Evolutionary conservation across 2,888 invertebrate genomes (phyloP).

Genomic region (Punctoribates punctum): DNA sequence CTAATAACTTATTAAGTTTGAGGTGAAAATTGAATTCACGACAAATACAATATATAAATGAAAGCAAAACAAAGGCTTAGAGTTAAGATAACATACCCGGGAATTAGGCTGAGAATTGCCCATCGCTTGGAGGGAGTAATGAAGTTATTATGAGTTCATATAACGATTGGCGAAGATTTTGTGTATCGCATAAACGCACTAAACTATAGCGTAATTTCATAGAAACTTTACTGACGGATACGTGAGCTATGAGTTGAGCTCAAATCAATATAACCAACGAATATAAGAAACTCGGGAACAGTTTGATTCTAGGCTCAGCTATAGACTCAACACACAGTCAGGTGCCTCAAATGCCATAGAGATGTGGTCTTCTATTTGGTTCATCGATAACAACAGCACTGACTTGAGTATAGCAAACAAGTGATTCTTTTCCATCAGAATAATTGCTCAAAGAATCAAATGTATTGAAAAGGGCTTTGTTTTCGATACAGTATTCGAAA

Average conservation of each 20-base stretch:
- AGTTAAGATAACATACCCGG: background rate
- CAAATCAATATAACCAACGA: background rate
- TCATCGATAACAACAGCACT: too few relatives aligned
- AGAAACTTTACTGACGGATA: background rate
- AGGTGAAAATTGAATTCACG: background rate
- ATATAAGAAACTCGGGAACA: background rate
- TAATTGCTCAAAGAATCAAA: background rate
- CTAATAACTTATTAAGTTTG: background rate
- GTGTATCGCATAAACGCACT: background rate
- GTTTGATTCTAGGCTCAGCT: too few relatives aligned
- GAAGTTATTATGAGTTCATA: slow-evolving; percentile 5
- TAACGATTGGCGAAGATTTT: background rate
- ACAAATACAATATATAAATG: background rate
- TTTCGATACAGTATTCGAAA: background rate
- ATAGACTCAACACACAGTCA: too few relatives aligned
- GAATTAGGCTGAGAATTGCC: background rate
- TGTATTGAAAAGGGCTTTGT: background rate
- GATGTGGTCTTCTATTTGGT: too few relatives aligned
- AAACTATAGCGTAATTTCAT: background rate
- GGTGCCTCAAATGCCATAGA: too few relatives aligned
- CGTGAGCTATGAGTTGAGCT: background rate
- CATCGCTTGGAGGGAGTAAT: background rate
- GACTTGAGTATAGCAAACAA: background rate
- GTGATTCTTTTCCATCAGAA: background rate
- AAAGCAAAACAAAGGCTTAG: background rate